Evolutionary conservation across 2,797 vertebrate genomes (phyloP), one percentile per base, ranked within the genome.

Genomic region (Sebastes hubbsi): DNA sequence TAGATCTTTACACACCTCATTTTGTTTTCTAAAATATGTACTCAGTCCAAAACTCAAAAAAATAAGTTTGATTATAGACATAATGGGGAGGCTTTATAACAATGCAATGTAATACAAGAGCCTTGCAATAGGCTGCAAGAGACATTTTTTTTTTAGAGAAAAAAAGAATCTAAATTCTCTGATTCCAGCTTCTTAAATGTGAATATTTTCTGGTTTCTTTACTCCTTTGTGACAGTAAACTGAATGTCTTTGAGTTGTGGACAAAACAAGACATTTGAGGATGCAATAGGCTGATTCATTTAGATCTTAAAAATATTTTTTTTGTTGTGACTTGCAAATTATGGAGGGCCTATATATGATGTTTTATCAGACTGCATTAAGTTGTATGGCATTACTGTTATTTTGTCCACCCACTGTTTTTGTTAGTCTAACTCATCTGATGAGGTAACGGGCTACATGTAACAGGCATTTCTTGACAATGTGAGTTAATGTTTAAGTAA

Each of bases 391-490:
- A n/a, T 68, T 59, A 4, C 49, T 42, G 9, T 46, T 72, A 32
- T 36, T 64, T 59, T 65, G n/a, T 65, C 62, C 14, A 27, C 24
- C 16, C 49, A 27, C 46, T 62, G 62, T 61, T 49, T n/a, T 9
- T 62, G 8, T 30, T 6, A 67, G 63, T 69, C 18, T 18, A 22
- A 14, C 27, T 80, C 20, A 69, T 38, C 42, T 68, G 64, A 76
- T 0, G 27, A 72, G 34, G 36, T 42, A 52, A 46, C 32, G n/a
- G 62, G 18, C n/a, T 66, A 30, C 32, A 73, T 59, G 63, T 60
- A 80, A 62, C 69, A 67, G 34, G 22, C 68, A 49, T 77, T 42
- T 73, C 58, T 73, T 72, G 29, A 55, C 59, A 69, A 36, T 60
- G 30, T 72, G 42, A 84, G 67, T 75, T 29, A 61, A 77, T 72